Conservation (phyloP, 2,113 vertebrate genomes). For the Tupaia chinensis region DNA sequence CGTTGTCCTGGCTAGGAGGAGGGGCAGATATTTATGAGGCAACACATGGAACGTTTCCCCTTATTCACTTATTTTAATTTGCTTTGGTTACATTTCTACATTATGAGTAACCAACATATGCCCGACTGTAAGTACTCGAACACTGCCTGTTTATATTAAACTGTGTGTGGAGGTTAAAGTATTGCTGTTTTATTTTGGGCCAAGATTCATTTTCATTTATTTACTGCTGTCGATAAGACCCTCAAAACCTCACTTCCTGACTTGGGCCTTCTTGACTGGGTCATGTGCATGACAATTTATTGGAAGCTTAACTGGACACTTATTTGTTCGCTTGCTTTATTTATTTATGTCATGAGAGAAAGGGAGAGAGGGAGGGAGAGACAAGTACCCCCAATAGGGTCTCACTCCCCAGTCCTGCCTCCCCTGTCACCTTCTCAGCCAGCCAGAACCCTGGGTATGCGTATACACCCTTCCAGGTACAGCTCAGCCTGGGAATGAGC, state of each 20-base stretch:
- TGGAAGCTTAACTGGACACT: too few species aligned
- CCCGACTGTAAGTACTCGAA: not conserved
- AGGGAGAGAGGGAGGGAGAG: too few species aligned
- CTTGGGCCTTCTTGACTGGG: fast-evolving
- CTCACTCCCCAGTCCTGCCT: too few species aligned
- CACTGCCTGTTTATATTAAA: not conserved
- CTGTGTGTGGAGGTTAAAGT: not conserved
- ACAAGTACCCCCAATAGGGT: too few species aligned
- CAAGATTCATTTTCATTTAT: not conserved
- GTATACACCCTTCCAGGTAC: too few species aligned
- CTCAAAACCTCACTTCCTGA: fast-evolving
- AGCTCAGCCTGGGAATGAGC: too few species aligned
- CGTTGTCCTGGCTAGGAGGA: fast-evolving
- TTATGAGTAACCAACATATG: not conserved
- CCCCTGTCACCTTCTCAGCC: too few species aligned
- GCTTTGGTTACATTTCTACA: not conserved
- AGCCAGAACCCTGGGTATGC: too few species aligned
- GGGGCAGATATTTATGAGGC: fast-evolving
- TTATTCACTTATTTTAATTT: fast-evolving
- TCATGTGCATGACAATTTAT: not conserved
- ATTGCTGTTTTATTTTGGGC: not conserved
- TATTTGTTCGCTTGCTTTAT: too few species aligned
- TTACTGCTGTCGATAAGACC: not conserved
- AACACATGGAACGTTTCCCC: fast-evolving
- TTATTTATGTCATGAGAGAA: too few species aligned